A percentile compares a stretch with the other conserved stretches of the same genome.
Conservation (phyloP, 2,888 invertebrate genomes). For the Nomada ferruginata region DNA sequence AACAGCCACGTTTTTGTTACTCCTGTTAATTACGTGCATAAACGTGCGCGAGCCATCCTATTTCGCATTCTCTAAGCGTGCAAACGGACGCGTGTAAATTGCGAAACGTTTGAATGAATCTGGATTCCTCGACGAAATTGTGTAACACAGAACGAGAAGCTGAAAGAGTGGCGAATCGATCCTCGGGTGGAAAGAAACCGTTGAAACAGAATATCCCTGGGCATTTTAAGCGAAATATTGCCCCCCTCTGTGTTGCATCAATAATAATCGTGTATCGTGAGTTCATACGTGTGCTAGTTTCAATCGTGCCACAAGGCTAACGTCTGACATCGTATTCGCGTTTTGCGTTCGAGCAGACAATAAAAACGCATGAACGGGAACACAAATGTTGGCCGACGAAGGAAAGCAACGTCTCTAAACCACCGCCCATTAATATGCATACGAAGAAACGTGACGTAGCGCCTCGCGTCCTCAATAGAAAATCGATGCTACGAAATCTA, state of each 20-base stretch:
- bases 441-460: constrained; percentile 46
- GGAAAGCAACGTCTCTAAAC: constrained; percentile 28
- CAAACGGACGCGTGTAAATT: constrained; percentile 62
- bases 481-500: constrained; percentile 59
- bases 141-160: constrained; percentile 32
- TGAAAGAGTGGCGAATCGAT: constrained; percentile 51
- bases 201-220: constrained; percentile 52
- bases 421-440: constrained; percentile 31
- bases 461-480: constrained; percentile 52
- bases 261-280: constrained; percentile 28
- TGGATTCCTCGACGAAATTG: constrained; percentile 64
- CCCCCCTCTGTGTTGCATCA: constrained; percentile 29
- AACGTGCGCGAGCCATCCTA: constrained; percentile 50
- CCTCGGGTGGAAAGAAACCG: constrained; percentile 28
- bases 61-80: constrained; percentile 68
- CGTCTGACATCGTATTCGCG: constrained; percentile 30
- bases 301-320: constrained; percentile 38
- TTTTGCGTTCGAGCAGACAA: not conserved
- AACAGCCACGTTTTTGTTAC: constrained; percentile 10
- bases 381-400: not conserved
- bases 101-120: constrained; percentile 72
- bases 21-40: not conserved
- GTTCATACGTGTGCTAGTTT: constrained; percentile 31
- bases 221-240: constrained; percentile 18
- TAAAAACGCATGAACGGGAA: constrained; percentile 23